These are phyloP conservation scores for Rhincodon typus DNA, from an alignment of 2,797 vertebrate species.

Conservation along the genomic window DNA sequence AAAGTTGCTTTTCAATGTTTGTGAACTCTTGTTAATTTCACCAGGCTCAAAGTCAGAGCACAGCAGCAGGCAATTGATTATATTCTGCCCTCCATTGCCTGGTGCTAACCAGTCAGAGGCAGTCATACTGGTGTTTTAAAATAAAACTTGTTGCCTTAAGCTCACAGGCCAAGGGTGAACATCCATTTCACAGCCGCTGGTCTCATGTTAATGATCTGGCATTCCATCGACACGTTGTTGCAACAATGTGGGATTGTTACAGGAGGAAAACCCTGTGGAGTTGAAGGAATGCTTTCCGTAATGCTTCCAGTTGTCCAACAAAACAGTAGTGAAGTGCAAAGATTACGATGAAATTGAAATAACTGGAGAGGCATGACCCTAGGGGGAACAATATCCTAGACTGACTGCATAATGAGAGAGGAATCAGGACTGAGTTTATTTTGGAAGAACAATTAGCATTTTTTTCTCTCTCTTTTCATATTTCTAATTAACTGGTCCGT, in stretches of 20 bases:
- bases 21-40: neutral
- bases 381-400: no score
- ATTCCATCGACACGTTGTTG: neutral
- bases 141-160: neutral
- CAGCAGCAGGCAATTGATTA: neutral
- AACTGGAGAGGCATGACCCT: neutral
- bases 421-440: neutral
- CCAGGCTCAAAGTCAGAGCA: neutral
- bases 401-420: neutral
- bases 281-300: neutral
- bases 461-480: neutral
- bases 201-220: neutral
- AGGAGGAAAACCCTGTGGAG: neutral
- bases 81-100: neutral
- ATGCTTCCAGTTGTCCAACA: neutral
- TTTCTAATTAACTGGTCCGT: neutral
- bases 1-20: neutral
- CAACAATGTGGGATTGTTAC: no score
- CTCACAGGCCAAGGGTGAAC: neutral
- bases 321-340: neutral
- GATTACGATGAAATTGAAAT: no score
- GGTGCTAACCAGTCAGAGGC: neutral
- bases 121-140: neutral
- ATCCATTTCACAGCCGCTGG: neutral
- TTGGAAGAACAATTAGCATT: neutral